Evolutionary conservation across 2,888 invertebrate species (phyloP), one percentile per base, ranked within the genome.

Genomic region (Drosophila maculinotata): DNA sequence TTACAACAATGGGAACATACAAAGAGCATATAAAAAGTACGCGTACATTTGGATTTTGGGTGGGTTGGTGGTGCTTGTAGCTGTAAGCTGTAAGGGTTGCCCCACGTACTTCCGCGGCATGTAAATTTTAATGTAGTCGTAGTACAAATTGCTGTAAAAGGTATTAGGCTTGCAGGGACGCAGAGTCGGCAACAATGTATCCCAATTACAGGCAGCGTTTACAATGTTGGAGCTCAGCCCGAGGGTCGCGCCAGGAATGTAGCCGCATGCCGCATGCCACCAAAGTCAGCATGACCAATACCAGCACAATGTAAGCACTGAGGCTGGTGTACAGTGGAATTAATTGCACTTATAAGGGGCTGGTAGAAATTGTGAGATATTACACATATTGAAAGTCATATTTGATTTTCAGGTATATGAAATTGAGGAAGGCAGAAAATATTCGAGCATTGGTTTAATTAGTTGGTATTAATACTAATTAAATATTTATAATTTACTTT

Each of bases 131-230:
- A 48, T 76, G 79, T 80, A 63, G 74, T 79, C 84, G 87, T 88
- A 72, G 81, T 80, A 87, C 83, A 77, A 89, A 89, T 79, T 89
- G 83, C 90, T 90, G 89, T 90, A 90, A 90, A 90, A 89, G 73
- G 71, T 87, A 90, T 65, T 87, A 89, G 89, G 89, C 78, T 69
- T 39, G 10, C 89, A 90, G 89, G 54, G 58, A 38, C 15, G 1
- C 28, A 10, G 12, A 60, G 65, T 20, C 44, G 30, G 63, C 69
- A 49, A 65, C 69, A 76, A 54, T 59, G 64, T 74, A 20, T 9
- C 9, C 14, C 28, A 47, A 17, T 69, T 65, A 72, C 58, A 59
- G 39, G 9, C 20, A 8, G 3, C 23, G 41, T 36, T 36, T 33
- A 58, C 81, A 84, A 39, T 1, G 39, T 53, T 60, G 49, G 51